phyloP scores from a whole-genome alignment of 2,113 vertebrate genomes.

The Centropus unirufus region DNA sequence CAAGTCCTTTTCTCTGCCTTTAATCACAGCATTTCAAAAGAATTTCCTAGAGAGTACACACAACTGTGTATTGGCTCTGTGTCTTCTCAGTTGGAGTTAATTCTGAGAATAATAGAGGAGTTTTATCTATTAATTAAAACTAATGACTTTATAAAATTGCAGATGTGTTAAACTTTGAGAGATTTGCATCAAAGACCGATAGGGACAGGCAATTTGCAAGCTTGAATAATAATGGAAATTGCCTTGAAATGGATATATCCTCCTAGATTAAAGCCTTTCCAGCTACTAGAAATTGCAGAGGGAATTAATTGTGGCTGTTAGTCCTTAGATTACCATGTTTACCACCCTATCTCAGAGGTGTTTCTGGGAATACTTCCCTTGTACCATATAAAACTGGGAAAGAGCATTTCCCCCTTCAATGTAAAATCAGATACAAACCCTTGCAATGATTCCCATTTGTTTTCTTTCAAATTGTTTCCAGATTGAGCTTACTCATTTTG shows the following conservation, averaged over 20 bases:
- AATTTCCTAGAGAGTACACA: constrained; percentile 6
- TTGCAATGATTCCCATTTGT: neutral
- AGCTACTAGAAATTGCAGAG: neutral
- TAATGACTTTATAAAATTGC: constrained; percentile 62
- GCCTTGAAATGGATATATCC: constrained; percentile 17
- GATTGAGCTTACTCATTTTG: neutral
- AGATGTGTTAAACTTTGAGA: constrained; percentile 44
- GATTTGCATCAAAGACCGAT: neutral
- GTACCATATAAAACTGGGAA: neutral
- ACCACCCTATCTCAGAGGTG: neutral
- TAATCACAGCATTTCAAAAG: constrained; percentile 14
- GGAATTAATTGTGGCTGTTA: constrained; percentile 30
- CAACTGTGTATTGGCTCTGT: neutral
- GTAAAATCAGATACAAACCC: neutral
- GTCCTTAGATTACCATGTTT: neutral
- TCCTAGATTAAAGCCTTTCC: constrained; percentile 2
- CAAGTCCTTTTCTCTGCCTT: neutral
- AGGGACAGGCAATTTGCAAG: constrained; percentile 42
- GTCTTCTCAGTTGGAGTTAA: constrained; percentile 31
- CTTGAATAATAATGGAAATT: constrained; percentile 53
- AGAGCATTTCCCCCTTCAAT: neutral
- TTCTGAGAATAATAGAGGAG: constrained; percentile 32
- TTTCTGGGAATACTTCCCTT: neutral
- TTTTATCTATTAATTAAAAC: constrained; percentile 71
- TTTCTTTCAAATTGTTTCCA: neutral